Percentiles rank a stretch among this genome's conserved stretches.
phyloP scores from a whole-genome alignment of 2,113 vertebrate species.

The Gambusia holbrooki region DNA sequence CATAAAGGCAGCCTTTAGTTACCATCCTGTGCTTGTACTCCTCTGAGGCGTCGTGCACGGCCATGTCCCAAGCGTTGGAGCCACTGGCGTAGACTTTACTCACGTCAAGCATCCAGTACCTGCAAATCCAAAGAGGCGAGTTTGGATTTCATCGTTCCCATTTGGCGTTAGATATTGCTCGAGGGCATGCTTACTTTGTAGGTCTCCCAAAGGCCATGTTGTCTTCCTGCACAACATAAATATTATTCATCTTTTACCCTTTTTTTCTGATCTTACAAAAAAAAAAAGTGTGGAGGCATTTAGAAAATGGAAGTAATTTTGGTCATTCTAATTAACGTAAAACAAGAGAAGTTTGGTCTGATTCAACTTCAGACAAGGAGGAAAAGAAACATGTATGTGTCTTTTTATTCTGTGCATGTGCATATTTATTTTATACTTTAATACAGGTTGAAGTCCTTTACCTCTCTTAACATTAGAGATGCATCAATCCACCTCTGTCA shows the following conservation, averaged over 20 bases:
- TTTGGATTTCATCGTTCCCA: not conserved
- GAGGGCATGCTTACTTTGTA: constrained; percentile 88
- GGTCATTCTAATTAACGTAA: no score
- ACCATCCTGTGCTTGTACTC: constrained; percentile 99
- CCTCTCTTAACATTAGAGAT: no score
- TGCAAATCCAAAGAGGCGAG: constrained; percentile 38
- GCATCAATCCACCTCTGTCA: no score
- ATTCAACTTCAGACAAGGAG: no score
- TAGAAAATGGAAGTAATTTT: no score
- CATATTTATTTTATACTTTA: no score
- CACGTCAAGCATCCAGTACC: constrained; percentile 96
- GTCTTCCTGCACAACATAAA: constrained; percentile 86
- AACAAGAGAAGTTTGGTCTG: no score
- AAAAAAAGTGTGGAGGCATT: no score
- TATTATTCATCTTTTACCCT: not conserved
- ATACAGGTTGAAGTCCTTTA: no score
- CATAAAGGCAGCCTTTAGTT: not conserved
- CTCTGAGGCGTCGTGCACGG: constrained; percentile 93
- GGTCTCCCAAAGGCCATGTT: constrained; percentile 99
- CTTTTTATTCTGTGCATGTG: no score
- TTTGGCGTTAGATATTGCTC: not conserved
- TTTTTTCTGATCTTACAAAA: no score
- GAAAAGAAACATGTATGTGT: no score
- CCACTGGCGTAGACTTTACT: constrained; percentile 84
- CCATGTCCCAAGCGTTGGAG: constrained; percentile 91